A percentile compares a stretch with the other conserved stretches of the same genome.
phyloP scores from a whole-genome alignment of 2,113 vertebrate genomes.

The Thymallus thymallus region DNA sequence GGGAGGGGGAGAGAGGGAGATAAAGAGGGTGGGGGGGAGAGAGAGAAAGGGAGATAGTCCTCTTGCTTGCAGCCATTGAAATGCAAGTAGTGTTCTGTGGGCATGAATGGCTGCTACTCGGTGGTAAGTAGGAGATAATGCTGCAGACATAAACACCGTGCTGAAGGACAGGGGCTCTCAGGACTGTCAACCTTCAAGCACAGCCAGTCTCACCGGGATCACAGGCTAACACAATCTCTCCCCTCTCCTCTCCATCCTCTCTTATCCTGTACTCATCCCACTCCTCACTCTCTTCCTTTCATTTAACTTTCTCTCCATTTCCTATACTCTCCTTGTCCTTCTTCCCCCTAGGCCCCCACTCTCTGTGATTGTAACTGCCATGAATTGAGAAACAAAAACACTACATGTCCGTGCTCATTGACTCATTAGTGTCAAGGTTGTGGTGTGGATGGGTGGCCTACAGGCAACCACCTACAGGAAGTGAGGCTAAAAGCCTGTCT shows the following conservation, averaged over 20 bases:
- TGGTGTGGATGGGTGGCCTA: conserved; percentile 58
- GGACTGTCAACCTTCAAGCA: conserved; percentile 58
- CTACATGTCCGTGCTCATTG: conserved; percentile 73
- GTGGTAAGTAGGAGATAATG: conserved; percentile 47
- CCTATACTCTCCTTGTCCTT: not conserved
- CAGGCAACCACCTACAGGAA: conserved; percentile 53
- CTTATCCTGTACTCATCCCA: conserved; percentile 53
- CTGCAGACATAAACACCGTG: not conserved
- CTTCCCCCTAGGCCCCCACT: not conserved
- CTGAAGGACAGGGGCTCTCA: conserved; percentile 61
- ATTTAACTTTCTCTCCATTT: conserved; percentile 29
- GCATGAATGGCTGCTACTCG: conserved; percentile 30
- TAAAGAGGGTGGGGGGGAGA: not conserved
- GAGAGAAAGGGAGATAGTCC: not conserved
- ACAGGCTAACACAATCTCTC: conserved; percentile 46
- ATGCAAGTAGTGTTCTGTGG: not conserved
- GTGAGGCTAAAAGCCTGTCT: conserved; percentile 56
- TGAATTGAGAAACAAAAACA: conserved; percentile 66
- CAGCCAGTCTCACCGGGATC: conserved; percentile 47
- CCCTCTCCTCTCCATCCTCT: conserved; percentile 42
- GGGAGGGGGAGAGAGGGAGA: not conserved
- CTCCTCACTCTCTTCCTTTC: conserved; percentile 17
- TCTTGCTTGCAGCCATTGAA: not conserved
- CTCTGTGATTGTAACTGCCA: conserved; percentile 63
- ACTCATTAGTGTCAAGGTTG: conserved; percentile 72